These are phyloP conservation scores for Scomberomorus guttatus DNA, from an alignment of 2,797 vertebrate genomes.

Conservation along the genomic window DNA sequence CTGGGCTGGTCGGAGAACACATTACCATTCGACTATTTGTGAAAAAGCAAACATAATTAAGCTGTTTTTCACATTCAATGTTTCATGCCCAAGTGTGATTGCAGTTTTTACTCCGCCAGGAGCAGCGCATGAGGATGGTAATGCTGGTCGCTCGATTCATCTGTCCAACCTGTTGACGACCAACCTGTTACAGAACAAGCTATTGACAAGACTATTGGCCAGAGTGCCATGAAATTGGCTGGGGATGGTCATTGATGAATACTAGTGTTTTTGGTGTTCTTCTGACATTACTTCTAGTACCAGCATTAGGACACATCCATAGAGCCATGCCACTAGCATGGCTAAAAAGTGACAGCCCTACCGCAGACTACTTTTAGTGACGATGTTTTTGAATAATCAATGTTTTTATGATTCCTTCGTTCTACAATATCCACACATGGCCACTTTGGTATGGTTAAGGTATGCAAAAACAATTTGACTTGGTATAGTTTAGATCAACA, in stretches of 20 bases:
- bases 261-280: not conserved
- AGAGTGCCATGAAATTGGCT: not conserved
- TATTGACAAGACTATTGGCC: conserved; percentile 19
- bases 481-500: too few relatives aligned
- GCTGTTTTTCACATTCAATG: conserved; percentile 47
- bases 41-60: conserved; percentile 53
- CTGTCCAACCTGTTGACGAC: conserved; percentile 20
- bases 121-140: conserved; percentile 15
- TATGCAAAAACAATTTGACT: too few relatives aligned
- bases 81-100: conserved; percentile 43
- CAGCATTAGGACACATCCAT: not conserved
- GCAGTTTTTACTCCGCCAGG: conserved; percentile 29
- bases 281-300: not conserved
- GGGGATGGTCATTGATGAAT: conserved; percentile 1
- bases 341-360: not conserved
- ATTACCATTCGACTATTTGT: conserved; percentile 53
- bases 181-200: not conserved
- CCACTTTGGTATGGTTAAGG: too few relatives aligned
- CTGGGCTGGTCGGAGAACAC: conserved; percentile 13
- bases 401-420: not conserved
- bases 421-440: too few relatives aligned
- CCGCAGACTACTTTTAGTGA: not conserved
- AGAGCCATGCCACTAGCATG: too few relatives aligned
- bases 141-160: conserved; percentile 20
- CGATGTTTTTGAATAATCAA: not conserved